Evolutionary conservation across 1,140 invertebrate genomes (phyloP).

Genomic region (Nephotettix cincticeps): DNA sequence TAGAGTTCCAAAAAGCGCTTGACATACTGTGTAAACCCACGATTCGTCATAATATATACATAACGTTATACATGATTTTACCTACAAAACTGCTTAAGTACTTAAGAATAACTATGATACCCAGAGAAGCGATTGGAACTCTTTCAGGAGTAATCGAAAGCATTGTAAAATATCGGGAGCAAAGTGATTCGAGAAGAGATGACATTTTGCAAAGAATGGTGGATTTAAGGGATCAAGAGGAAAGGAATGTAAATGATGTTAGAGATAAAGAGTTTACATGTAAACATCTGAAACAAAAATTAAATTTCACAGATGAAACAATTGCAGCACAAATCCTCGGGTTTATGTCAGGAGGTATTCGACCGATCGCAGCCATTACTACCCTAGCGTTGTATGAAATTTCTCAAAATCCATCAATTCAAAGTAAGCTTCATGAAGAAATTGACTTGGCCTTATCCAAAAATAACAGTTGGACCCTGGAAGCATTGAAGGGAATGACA

Average conservation of each 20-base stretch:
- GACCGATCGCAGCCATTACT: neutral
- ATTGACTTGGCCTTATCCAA: neutral
- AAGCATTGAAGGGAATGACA: neutral
- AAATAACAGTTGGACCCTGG: neutral
- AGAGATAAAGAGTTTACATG: too few species aligned
- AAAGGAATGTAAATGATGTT: neutral
- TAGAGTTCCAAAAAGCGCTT: neutral
- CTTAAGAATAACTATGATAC: neutral
- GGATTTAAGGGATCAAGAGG: neutral
- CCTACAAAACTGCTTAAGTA: constrained; percentile 13
- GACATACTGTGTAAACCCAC: neutral
- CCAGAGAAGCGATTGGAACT: constrained; percentile 28
- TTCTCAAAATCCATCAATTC: neutral
- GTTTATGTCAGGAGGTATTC: neutral
- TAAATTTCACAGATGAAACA: neutral
- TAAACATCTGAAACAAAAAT: too few species aligned
- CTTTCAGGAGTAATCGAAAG: constrained; percentile 34
- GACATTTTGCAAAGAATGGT: constrained; percentile 40
- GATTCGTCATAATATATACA: neutral
- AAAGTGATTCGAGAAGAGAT: constrained; percentile 27
- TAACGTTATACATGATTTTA: neutral
- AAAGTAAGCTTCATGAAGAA: neutral
- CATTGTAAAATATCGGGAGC: constrained; percentile 33
- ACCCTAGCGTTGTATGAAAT: neutral
- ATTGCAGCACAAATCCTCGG: neutral